Conservation (phyloP, 2,113 vertebrate species). For the Elephas maximus region DNA sequence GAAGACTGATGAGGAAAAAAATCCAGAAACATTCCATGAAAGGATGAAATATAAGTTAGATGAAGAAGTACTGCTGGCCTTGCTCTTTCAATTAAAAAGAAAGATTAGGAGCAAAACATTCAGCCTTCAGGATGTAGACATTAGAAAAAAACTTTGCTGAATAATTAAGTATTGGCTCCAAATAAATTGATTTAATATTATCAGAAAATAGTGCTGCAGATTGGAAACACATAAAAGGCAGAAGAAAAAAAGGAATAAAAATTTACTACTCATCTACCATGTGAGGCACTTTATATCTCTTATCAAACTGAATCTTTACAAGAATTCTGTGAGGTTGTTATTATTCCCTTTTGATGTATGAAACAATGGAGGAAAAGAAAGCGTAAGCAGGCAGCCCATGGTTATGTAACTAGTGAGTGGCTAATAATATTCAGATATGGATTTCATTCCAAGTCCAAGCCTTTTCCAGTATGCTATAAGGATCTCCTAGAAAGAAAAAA, state of each 20-base stretch:
- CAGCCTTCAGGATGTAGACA: background rate
- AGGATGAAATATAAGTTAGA: background rate
- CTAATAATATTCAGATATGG: background rate
- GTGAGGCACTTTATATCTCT: background rate
- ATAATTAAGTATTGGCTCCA: constrained; percentile 36
- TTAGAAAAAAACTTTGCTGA: background rate
- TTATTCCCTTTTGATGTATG: background rate
- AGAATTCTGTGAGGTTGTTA: background rate
- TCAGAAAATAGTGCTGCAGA: constrained; percentile 39
- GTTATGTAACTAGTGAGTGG: background rate
- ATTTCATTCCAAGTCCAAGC: background rate
- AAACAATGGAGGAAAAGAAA: background rate
- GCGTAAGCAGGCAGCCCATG: accelerated
- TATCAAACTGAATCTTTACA: background rate
- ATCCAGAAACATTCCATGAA: background rate
- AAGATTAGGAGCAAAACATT: background rate
- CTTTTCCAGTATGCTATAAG: background rate
- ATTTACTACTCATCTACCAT: constrained; percentile 6
- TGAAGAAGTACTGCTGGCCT: background rate
- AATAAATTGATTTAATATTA: constrained; percentile 40
- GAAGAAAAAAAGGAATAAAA: background rate
- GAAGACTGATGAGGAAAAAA: constrained; percentile 57
- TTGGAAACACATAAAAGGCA: constrained; percentile 39
- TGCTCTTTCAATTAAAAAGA: constrained; percentile 37
- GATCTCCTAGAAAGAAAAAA: background rate